Evolutionary conservation across 1,140 invertebrate genomes (phyloP), one percentile per base, ranked within the genome.

Genomic region (Dendrolimus punctatus): DNA sequence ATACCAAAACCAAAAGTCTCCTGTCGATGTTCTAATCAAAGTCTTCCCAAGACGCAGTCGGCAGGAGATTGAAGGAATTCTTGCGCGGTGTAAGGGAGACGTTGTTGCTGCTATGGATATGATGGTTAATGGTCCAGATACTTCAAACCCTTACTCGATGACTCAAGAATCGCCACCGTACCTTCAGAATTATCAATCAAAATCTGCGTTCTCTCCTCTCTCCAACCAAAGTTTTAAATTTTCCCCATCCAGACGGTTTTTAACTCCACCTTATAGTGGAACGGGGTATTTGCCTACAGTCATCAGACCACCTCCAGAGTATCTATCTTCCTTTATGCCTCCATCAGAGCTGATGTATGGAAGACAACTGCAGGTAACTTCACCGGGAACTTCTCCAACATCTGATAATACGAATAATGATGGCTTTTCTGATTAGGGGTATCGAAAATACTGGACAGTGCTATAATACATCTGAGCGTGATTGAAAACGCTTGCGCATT

Each of bases 51-150:
- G 92, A 59, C 92, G 94, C 65, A 92, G 95, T 64, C 89, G 95
- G 38, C 91, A 90, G 36, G 94, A 97, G 58, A 93, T 98, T 2
- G 95, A 97, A 76, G 90, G 93, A 5, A 90, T 95, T 46, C 88
- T 98, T 87, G 87, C 91, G 84, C 88, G 92, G 75, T 93, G 90
- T 71, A 91, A 92, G 82, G 95, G 96, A 0, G 95, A 98, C 73
- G 93, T 97, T 0, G 91, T 97, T 0, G 93, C 95, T 64, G 95
- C 96, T 1, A 97, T 98, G 90, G 96, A 98, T 73, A 91, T 94
- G 47, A 91, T 96, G 89, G 88, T 95, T 8, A 92, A 92, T 65
- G 92, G 92, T 43, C 88, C 88, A 50, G 82, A 85, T 9, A 75
- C 85, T 10, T 59, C 77, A 0, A 50, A 64, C 40, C 47, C 61